These are phyloP conservation scores for Sardinella longiceps DNA, from an alignment of 2,797 vertebrate genomes.

Conservation along the genomic window DNA sequence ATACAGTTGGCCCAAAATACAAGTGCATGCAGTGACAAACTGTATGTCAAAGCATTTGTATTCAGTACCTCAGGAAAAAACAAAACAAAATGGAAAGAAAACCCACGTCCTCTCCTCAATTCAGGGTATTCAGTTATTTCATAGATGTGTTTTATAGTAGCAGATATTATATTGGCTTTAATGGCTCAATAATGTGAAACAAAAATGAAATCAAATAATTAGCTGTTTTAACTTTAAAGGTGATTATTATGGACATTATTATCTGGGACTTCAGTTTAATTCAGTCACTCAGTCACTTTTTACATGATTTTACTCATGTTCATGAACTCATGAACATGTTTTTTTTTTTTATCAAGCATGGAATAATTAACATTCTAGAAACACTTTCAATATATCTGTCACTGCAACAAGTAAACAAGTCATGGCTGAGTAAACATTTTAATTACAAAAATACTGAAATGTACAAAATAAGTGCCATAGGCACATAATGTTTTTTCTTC, in stretches of 20 bases:
- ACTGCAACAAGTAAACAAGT: background rate
- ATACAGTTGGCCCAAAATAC: background rate
- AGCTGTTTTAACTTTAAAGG: background rate
- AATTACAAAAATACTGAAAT: conserved; percentile 13
- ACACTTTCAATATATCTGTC: background rate
- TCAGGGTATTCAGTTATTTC: background rate
- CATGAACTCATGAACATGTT: background rate
- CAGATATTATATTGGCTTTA: background rate
- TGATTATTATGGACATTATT: too few relatives aligned
- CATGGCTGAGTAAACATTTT: background rate
- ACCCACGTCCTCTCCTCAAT: background rate
- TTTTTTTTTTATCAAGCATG: background rate
- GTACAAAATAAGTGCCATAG: background rate
- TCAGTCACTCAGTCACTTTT: background rate
- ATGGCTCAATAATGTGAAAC: too few relatives aligned
- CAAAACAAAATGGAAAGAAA: background rate
- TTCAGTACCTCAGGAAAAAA: background rate
- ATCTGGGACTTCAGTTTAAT: background rate
- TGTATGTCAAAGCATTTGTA: background rate
- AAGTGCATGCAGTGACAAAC: background rate
- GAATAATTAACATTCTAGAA: background rate
- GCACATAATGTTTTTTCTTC: background rate
- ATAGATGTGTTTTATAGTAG: background rate
- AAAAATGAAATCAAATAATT: too few relatives aligned
- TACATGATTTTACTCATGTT: background rate